A percentile compares a stretch with the other conserved stretches of the same genome.
Conservation (phyloP, 2,888 invertebrate genomes). For the Hartigia nigra region DNA sequence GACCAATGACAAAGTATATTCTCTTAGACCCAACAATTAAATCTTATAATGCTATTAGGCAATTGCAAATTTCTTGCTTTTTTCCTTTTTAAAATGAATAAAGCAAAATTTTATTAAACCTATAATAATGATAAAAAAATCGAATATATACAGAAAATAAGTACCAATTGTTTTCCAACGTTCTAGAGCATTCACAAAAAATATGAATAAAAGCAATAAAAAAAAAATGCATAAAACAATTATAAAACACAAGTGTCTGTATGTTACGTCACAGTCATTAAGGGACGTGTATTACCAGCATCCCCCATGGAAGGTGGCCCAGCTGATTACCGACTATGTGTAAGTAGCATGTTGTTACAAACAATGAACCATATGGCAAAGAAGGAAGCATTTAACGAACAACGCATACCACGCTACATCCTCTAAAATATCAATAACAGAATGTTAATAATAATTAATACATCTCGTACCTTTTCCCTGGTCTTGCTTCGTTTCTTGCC, state of each 20-base stretch:
- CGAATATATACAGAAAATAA: background rate
- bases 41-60: background rate
- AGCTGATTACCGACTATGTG: conserved; percentile 35
- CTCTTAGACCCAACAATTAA: background rate
- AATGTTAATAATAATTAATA: conserved; percentile 57
- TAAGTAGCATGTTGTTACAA: conserved; percentile 15
- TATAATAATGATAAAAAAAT: background rate
- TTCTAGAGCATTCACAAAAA: background rate
- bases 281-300: conserved; percentile 19
- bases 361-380: conserved; percentile 36
- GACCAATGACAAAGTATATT: background rate
- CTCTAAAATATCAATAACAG: conserved; percentile 43
- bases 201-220: background rate
- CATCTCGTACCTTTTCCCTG: conserved; percentile 75
- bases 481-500: conserved; percentile 75
- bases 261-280: conserved; percentile 27
- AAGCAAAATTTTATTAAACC: background rate
- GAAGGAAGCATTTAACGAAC: background rate
- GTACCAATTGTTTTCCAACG: background rate
- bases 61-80: no score
- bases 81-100: background rate
- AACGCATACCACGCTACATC: background rate
- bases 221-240: background rate
- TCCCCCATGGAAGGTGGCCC: conserved; percentile 23
- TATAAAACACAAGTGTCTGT: conserved; percentile 12